Evolutionary conservation across 2,113 vertebrate genomes (phyloP), one percentile per base, ranked within the genome.

Genomic region (Zosterops hypoxanthus): DNA sequence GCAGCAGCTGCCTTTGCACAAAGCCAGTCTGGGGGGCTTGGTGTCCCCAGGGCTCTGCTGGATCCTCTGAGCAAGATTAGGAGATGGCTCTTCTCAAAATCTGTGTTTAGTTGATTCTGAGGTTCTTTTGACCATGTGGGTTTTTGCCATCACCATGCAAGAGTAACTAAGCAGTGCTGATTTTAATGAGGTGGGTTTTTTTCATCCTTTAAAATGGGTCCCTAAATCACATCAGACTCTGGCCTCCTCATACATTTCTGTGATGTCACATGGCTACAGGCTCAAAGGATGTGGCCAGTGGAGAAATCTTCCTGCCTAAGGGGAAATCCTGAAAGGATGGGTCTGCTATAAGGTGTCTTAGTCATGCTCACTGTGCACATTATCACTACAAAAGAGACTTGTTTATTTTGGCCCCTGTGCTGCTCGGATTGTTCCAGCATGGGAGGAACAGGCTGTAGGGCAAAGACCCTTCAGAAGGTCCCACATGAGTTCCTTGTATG

Each of bases 1-100:
- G 3, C 4, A 12, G 49, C 55, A 17, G 25, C 31, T 29, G 60
- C 29, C 59, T 68, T 31, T 0, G 0, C 63, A 10, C 0, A 0
- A 20, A 4, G 46, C 20, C 9, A 1, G 1, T 5, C 33, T 11
- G 3, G 8, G 12, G 10, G 16, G 14, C 13, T 5, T 8, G 34
- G 3, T 55, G 39, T 11, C 26, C 20, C 82, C 49, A 10, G 17
- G 0, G 36, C 52, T 39, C 63, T 36, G 0, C 0, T 18, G 72
- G 31, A 33, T 21, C 78, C 46, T 29, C 46, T 36, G 15, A 64
- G 78, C 46, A 20, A 22, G 13, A 18, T 8, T 6, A 55, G 59
- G 59, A 71, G 15, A 23, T 1, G 8, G 11, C 31, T 84, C 21
- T 36, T 36, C 59, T 57, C 64, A 77, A 71, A 82, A 49, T 25